Base-by-base conservation (phyloP, 2,888 invertebrate species). In the Agrotis puta region DNA sequence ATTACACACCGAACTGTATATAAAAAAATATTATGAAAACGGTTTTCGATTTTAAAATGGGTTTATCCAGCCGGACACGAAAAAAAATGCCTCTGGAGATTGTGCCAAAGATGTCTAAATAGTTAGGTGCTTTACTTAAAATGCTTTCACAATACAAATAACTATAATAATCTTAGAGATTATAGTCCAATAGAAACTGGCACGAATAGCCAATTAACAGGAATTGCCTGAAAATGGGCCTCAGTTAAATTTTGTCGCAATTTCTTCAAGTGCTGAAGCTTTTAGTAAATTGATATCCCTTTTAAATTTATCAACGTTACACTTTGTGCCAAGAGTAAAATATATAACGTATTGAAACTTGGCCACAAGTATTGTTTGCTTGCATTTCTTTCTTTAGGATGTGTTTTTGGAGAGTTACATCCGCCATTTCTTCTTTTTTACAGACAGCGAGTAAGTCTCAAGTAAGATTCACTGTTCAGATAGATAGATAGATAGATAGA, bases 241-340 rank as follows among this genome's bases (percentile, higher is more conserved):
- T 18, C n/a, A 27, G 57, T 63, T 47, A 47, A 50, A 74, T 54
- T 53, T 16, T 67, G 5, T 22, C 56, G 33, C 39, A 66, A 72
- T 78, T 24, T 74, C 27, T 66, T 58, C 51, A 63, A 77, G 48
- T 58, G 62, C 14, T 54, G 47, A 47, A 63, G 62, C 77, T 77
- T 67, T 79, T 79, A 67, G 66, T 63, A 63, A 74, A 79, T 79
- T 74, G 75, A 59, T 77, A 63, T 66, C 20, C 57, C 57, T 48
- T 76, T 62, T 48, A 64, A 64, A 64, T 48, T 54, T 50, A 9
- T 51, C 16, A 1, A 18, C 22, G 39, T 20, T 27, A 39, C 33
- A 50, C 27, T 75, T 64, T 50, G 16, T 27, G 51, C 13, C 14
- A 20, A 54, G 18, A 33, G 5, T 22, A 48, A 50, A 51, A 22